Percentiles rank a stretch among this genome's conserved stretches.
Evolutionary conservation across 92 coral and sea anemone genomes (phyloP).

Genomic region (Chrysogorgia sp.): DNA sequence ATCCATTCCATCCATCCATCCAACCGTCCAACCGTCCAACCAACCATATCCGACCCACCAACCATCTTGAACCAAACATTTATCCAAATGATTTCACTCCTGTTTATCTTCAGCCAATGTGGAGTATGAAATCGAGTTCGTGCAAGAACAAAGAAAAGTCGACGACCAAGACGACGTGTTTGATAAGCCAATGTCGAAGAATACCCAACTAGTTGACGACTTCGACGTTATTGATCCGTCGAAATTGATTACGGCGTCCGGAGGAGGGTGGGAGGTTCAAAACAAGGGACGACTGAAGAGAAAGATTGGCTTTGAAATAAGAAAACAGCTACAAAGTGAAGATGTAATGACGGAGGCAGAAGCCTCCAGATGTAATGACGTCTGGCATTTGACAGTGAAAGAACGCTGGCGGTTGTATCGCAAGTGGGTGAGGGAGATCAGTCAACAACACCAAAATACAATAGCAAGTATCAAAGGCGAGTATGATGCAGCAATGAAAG

Average conservation of each 20-base stretch:
- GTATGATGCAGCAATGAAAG: slow-evolving; percentile 17
- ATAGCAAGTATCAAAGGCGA: slow-evolving; percentile 13
- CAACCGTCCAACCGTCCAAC: too few relatives aligned
- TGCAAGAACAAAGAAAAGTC: slow-evolving; percentile 55
- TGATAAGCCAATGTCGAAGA: background rate
- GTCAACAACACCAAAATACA: slow-evolving; percentile 1
- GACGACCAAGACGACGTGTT: slow-evolving; percentile 49
- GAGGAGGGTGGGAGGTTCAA: slow-evolving; percentile 57
- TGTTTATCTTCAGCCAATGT: slow-evolving; percentile 5
- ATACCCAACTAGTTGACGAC: background rate
- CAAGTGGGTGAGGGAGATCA: slow-evolving; percentile 59
- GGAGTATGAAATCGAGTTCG: slow-evolving; percentile 51
- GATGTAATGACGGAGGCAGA: slow-evolving; percentile 54
- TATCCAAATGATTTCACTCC: background rate
- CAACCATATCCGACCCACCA: too few relatives aligned
- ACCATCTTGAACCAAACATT: background rate
- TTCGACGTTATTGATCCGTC: slow-evolving; percentile 7
- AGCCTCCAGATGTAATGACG: slow-evolving; percentile 34
- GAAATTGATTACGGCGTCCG: slow-evolving; percentile 6
- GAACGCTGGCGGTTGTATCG: slow-evolving; percentile 68
- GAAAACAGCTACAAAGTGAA: slow-evolving; percentile 22
- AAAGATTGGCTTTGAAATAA: slow-evolving; percentile 42
- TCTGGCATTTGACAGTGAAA: slow-evolving; percentile 60
- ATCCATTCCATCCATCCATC: too few relatives aligned
- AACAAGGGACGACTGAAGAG: slow-evolving; percentile 21